These are phyloP conservation scores for Erebia palarica DNA, from an alignment of 2,888 invertebrate genomes.

Conservation along the genomic window DNA sequence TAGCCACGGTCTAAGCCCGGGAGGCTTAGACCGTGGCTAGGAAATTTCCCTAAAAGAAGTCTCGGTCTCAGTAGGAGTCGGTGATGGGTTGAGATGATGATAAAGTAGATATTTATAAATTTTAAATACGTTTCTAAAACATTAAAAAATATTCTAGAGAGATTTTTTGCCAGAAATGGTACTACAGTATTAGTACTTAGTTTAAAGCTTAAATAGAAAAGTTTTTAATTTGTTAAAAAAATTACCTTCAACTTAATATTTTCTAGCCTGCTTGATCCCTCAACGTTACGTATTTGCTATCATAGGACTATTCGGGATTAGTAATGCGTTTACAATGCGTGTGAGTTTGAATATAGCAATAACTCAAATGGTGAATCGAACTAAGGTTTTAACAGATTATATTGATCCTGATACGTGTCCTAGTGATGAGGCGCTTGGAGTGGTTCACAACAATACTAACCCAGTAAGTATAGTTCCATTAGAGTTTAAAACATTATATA, in stretches of 20 bases:
- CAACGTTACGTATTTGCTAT: conserved; percentile 87
- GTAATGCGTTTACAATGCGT: conserved; percentile 89
- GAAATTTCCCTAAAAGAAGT: too few species aligned
- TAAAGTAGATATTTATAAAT: too few species aligned
- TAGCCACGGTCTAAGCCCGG: too few species aligned
- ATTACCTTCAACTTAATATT: neutral
- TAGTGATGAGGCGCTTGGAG: conserved; percentile 47
- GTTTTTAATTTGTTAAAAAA: neutral
- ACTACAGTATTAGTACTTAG: too few species aligned
- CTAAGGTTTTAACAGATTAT: conserved; percentile 57
- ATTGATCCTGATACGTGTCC: conserved; percentile 69
- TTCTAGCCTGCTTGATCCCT: conserved; percentile 65
- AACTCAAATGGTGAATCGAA: conserved; percentile 84
- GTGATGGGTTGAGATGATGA: too few species aligned
- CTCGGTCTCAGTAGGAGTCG: too few species aligned
- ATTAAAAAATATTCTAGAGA: too few species aligned
- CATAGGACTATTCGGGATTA: conserved; percentile 87
- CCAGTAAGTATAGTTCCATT: conserved; percentile 26
- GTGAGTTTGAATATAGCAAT: conserved; percentile 87
- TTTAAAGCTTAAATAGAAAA: neutral
- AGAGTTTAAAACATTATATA: neutral
- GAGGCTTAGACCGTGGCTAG: too few species aligned
- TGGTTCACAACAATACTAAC: conserved; percentile 23
- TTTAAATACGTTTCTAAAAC: too few species aligned
- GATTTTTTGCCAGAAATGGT: too few species aligned